Percentiles rank a stretch among this genome's conserved stretches.
Evolutionary conservation across 2,797 vertebrate species (phyloP).

Genomic region (Notoglanidium macrostoma): DNA sequence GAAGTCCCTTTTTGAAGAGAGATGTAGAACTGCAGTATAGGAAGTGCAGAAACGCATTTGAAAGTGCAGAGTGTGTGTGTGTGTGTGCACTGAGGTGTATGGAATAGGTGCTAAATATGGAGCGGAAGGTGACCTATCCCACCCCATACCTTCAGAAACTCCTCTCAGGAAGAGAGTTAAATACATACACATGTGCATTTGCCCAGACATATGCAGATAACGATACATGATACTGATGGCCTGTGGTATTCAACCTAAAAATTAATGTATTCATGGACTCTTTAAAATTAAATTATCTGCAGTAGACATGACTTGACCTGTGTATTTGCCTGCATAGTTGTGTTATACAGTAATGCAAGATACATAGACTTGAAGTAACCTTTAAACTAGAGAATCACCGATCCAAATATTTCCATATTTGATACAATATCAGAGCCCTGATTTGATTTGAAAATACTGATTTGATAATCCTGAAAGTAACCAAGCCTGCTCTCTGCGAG

Average conservation of each 20-base stretch:
- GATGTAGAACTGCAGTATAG: slow-evolving; percentile 12
- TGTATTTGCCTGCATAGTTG: background rate
- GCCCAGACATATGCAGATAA: slow-evolving; percentile 12
- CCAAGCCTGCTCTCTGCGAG: background rate
- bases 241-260: background rate
- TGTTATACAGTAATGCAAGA: background rate
- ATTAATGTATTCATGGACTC: background rate
- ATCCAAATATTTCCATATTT: background rate
- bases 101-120: slow-evolving; percentile 56
- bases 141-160: slow-evolving; percentile 41
- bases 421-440: background rate
- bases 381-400: background rate
- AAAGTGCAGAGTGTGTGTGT: slow-evolving; percentile 55
- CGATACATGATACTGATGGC: background rate
- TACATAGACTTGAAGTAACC: background rate
- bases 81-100: slow-evolving; percentile 44
- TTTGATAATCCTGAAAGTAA: background rate
- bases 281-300: background rate
- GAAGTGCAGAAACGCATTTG: slow-evolving; percentile 68
- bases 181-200: slow-evolving; percentile 24
- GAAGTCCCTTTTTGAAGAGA: background rate
- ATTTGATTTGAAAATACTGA: background rate
- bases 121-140: slow-evolving; percentile 52
- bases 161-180: slow-evolving; percentile 25
- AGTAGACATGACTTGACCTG: slow-evolving; percentile 9